Evolutionary conservation across 2,797 vertebrate species (phyloP), one percentile per base, ranked within the genome.

Genomic region (Melanotaenia trifasciata): DNA sequence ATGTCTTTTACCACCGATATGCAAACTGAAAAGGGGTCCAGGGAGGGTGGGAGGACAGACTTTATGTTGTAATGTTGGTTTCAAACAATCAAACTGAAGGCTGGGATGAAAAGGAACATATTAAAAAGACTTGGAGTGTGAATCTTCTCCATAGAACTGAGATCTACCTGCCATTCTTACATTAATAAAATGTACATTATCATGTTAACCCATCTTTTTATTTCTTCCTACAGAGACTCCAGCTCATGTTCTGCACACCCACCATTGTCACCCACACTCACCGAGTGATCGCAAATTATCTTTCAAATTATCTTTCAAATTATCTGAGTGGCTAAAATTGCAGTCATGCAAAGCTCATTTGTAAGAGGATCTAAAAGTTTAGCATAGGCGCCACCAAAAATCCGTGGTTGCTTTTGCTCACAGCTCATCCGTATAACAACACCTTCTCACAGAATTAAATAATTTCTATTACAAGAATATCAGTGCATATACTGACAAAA

Each of bases 281-380:
- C 8, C 35, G 14, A 35, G 5, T 24, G 33, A 8, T 33, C 24
- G 45, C 43, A n/a, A 28, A 56, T 28, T 5, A 11, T 20, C 9
- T 28, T 40, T 43, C 43, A n/a, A 28, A 56, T 28, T 5, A 11
- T 20, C 9, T 28, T 40, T 43, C 22, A 60, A 69, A 59, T 68
- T 2, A 58, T 45, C 43, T 56, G 18, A 47, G 66, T 33, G 22
- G n/a, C 32, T 6, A 20, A 60, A 59, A 33, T 4, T 7, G 35
- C 40, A 36, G 10, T 72, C 32, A 36, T 58, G 22, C 61, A 72
- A 30, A 50, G 43, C 32, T 51, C 24, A 58, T 51, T 72, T 72
- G 64, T 24, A 53, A 66, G n/a, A 73, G 45, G 63, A 73, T 65
- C 33, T 54, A 24, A 36, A 16, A 13, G 36, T 36, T 60, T 45